Conservation (phyloP, 2,113 vertebrate species). For the Syngnathus typhle region DNA sequence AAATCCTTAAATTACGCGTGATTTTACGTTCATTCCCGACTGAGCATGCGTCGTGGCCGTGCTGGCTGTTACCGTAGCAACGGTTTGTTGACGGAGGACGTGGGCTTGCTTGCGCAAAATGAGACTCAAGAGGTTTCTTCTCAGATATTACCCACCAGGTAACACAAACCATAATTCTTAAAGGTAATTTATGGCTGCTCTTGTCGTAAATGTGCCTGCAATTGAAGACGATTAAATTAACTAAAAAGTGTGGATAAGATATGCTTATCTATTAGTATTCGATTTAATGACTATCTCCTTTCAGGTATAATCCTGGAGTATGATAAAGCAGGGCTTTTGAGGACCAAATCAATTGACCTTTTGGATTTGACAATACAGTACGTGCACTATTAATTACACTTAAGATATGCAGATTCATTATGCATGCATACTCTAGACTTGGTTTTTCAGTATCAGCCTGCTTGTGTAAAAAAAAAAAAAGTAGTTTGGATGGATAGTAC, state of each 20-base stretch:
- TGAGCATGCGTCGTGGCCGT: slow-evolving; percentile 32
- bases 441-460: too few species aligned
- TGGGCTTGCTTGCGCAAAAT: slow-evolving; percentile 45
- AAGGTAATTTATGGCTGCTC: neutral
- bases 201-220: neutral
- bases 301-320: slow-evolving; percentile 91
- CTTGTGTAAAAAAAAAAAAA: too few species aligned
- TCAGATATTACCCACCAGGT: slow-evolving; percentile 94
- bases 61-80: slow-evolving; percentile 60
- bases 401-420: neutral
- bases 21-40: neutral
- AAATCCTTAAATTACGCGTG: neutral
- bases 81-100: slow-evolving; percentile 30
- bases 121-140: slow-evolving; percentile 80
- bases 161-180: slow-evolving; percentile 11
- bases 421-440: too few species aligned
- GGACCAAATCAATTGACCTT: slow-evolving; percentile 86
- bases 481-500: too few species aligned
- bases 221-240: neutral
- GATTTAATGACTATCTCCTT: neutral
- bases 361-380: slow-evolving; percentile 80
- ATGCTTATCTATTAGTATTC: neutral
- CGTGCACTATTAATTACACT: slow-evolving; percentile 46
- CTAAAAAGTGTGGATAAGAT: neutral
- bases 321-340: slow-evolving; percentile 72